phyloP scores from a whole-genome alignment of 2,888 invertebrate genomes.

The Strigamia maritima region DNA sequence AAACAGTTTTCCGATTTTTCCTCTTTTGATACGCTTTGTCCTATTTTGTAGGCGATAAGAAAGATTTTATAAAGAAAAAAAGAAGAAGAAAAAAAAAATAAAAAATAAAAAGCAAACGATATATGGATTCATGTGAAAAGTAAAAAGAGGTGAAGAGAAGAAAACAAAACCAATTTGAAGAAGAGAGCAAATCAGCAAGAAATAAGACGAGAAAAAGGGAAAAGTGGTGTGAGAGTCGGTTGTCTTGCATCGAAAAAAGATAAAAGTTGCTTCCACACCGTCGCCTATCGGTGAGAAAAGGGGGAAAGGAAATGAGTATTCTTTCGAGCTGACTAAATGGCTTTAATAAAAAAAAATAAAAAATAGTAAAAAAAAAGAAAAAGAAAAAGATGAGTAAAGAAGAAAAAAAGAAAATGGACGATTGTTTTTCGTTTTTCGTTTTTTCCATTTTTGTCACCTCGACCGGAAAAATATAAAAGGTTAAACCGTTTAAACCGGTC shows the following conservation, averaged over 20 bases:
- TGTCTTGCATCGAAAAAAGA: constrained; percentile 15
- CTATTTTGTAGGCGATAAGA: constrained; percentile 7
- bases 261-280: constrained; percentile 18
- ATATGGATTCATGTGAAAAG: neutral
- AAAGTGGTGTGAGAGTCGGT: neutral
- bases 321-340: constrained; percentile 19
- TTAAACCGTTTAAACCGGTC: neutral
- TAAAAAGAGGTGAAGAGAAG: neutral
- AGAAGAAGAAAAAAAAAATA: neutral
- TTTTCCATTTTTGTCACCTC: neutral
- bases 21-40: neutral
- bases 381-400: neutral
- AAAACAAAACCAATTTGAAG: constrained; percentile 23
- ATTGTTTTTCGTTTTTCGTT: constrained; percentile 7
- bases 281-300: constrained; percentile 8
- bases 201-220: constrained; percentile 11
- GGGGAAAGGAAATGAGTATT: constrained; percentile 19
- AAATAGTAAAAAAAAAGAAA: neutral
- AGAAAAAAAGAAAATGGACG: neutral
- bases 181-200: constrained; percentile 14
- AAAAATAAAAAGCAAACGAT: neutral
- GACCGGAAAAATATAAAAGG: neutral
- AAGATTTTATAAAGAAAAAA: neutral
- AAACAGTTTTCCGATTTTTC: neutral
- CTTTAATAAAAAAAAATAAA: constrained; percentile 1